Percentiles rank a stretch among this genome's conserved stretches.
Conservation (phyloP, 1,140 invertebrate genomes). For the Sesamia nonagrioides region DNA sequence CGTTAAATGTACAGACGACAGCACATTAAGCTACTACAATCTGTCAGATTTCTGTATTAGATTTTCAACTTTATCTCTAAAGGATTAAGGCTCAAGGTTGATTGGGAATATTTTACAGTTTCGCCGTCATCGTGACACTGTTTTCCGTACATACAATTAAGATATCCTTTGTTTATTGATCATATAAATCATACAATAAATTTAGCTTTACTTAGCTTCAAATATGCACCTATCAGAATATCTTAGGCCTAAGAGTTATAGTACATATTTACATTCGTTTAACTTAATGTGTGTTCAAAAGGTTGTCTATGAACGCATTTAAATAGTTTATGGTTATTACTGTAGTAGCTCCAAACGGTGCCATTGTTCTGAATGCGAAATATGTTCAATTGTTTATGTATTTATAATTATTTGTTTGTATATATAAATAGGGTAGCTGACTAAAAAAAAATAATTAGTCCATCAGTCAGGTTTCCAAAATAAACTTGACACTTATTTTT, state of each 20-base stretch:
- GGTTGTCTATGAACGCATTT: slow-evolving; percentile 1
- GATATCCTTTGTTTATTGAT: slow-evolving; percentile 2
- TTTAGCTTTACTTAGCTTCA: slow-evolving; percentile 3
- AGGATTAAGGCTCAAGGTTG: no score
- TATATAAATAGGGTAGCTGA: neutral
- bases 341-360: neutral
- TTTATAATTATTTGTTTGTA: neutral
- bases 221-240: slow-evolving; percentile 12
- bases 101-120: no score
- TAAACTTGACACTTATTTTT: no score
- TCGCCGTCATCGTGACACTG: no score
- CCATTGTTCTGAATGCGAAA: neutral
- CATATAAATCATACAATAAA: neutral
- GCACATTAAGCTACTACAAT: no score
- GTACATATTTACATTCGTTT: slow-evolving; percentile 13
- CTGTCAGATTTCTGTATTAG: no score
- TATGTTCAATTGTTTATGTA: neutral
- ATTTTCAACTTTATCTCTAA: no score
- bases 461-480: no score
- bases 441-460: no score
- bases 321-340: slow-evolving; percentile 18
- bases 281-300: slow-evolving; percentile 27
- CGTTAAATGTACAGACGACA: neutral
- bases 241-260: neutral
- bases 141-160: neutral